Evolutionary conservation across 2,888 invertebrate genomes (phyloP).

Genomic region (Caenorhabditis sulstoni): DNA sequence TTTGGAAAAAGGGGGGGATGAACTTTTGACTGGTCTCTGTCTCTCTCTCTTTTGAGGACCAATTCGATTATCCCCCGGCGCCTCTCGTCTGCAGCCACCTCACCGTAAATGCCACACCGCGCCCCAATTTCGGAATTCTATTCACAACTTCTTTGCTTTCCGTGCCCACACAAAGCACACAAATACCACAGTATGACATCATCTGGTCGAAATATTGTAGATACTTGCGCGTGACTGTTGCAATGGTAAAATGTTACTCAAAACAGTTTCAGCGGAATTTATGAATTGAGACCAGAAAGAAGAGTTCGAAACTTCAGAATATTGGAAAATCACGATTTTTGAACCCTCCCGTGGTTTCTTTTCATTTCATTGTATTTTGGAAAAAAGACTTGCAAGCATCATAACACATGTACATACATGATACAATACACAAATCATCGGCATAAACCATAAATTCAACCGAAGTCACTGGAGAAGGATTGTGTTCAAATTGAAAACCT

Average conservation of each 20-base stretch:
- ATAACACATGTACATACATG: slow-evolving; percentile 45
- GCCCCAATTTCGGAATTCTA: slow-evolving; percentile 16
- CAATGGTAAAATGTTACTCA: too few relatives aligned
- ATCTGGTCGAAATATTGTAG: too few relatives aligned
- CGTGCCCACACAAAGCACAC: too few relatives aligned
- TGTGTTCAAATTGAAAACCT: too few relatives aligned
- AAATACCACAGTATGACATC: too few relatives aligned
- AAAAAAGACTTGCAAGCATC: slow-evolving; percentile 38
- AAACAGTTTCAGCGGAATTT: too few relatives aligned
- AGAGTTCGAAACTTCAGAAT: too few relatives aligned
- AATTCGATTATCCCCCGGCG: slow-evolving; percentile 7
- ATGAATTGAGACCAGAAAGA: too few relatives aligned
- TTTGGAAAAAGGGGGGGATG: background rate
- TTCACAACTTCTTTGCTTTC: slow-evolving; percentile 10
- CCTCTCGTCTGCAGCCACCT: background rate
- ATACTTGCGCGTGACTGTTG: too few relatives aligned
- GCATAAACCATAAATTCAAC: too few relatives aligned
- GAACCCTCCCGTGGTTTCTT: slow-evolving; percentile 8
- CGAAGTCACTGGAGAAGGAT: too few relatives aligned
- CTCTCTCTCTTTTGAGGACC: background rate
- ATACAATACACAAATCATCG: slow-evolving; percentile 18
- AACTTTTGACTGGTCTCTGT: slow-evolving; percentile 19
- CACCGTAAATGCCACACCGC: slow-evolving; percentile 4
- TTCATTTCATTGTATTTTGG: slow-evolving; percentile 6
- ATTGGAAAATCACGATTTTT: slow-evolving; percentile 9